Evolutionary conservation across 2,113 vertebrate species (phyloP).

Genomic region (Pelusios castaneus): DNA sequence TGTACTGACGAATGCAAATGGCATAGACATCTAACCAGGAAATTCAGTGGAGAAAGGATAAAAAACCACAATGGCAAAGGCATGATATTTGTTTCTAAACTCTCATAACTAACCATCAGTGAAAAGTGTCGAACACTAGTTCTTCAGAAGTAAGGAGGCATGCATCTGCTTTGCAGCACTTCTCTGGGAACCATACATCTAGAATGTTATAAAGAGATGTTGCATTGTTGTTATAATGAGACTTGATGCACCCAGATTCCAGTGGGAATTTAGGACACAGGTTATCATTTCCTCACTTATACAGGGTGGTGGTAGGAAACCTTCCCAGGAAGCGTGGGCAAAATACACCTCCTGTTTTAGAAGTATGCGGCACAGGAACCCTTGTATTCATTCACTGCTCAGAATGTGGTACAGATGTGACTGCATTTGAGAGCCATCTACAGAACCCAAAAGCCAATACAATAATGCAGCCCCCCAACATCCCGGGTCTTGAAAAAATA

Average conservation of each 20-base stretch:
- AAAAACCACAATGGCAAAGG: fast-evolving
- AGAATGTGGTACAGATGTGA: background rate
- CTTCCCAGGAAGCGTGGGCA: background rate
- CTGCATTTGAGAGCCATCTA: background rate
- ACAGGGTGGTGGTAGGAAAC: background rate
- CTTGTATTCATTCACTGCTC: background rate
- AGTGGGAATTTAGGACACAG: background rate
- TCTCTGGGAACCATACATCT: background rate
- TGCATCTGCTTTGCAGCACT: background rate
- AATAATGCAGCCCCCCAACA: background rate
- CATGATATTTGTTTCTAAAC: background rate
- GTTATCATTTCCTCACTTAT: background rate
- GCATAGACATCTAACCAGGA: background rate
- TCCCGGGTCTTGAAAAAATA: background rate
- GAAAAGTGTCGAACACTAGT: background rate
- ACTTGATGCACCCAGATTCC: background rate
- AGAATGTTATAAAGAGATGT: fast-evolving
- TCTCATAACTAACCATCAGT: background rate
- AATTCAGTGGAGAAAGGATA: background rate
- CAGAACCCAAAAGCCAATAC: background rate
- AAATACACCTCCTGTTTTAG: background rate
- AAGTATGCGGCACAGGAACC: background rate
- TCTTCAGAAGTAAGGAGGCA: background rate
- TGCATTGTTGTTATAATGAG: background rate
- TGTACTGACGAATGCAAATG: background rate